A percentile compares a stretch with the other conserved stretches of the same genome.
Conservation (phyloP, 2,888 invertebrate species). For the Chouioia cunea region DNA sequence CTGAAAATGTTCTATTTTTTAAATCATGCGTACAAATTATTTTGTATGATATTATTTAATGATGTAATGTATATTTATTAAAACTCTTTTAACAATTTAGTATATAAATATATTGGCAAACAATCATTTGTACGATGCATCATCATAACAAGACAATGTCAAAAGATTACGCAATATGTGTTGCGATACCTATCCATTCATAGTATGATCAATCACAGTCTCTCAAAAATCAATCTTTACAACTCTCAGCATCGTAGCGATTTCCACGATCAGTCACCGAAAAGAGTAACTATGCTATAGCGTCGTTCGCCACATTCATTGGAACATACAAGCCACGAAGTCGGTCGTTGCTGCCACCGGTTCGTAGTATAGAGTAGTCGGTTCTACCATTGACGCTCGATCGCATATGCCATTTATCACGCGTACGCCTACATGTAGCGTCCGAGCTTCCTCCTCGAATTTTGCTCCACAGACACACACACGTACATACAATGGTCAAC, state of each 20-base stretch:
- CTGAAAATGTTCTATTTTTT: too few species aligned
- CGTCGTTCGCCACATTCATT: constrained; percentile 18
- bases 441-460: constrained; percentile 19
- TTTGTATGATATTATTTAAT: too few species aligned
- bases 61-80: too few species aligned
- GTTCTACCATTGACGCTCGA: constrained; percentile 54
- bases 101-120: too few species aligned
- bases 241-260: background rate
- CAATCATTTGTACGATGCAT: too few species aligned
- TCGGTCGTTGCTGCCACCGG: background rate
- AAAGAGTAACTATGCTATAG: constrained; percentile 31
- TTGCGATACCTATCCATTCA: too few species aligned
- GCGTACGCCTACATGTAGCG: constrained; percentile 40
- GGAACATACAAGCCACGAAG: constrained; percentile 25
- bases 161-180: too few species aligned
- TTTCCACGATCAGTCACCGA: constrained; percentile 29
- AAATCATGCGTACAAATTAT: too few species aligned
- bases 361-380: constrained; percentile 29
- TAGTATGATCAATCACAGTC: background rate
- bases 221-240: constrained; percentile 11
- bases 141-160: too few species aligned
- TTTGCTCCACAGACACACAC: constrained; percentile 46
- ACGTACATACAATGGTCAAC: too few species aligned
- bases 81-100: too few species aligned
- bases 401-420: constrained; percentile 58